phyloP scores from a whole-genome alignment of 2,797 vertebrate genomes.

The Pelodytes ibericus region DNA sequence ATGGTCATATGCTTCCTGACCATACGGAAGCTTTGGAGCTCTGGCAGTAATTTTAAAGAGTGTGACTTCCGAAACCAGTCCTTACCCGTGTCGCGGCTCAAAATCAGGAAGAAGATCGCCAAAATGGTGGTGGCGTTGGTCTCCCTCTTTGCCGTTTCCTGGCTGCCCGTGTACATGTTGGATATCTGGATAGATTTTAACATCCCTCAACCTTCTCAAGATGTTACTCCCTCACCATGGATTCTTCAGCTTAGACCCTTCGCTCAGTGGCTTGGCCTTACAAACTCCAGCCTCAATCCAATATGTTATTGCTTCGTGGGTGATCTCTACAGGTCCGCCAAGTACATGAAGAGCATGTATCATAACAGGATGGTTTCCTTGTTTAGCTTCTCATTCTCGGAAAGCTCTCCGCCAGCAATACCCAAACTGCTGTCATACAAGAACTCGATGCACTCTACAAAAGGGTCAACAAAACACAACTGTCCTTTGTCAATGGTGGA shows the following conservation, averaged over 20 bases:
- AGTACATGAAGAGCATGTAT: slow-evolving; percentile 84
- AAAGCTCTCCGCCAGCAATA: slow-evolving; percentile 64
- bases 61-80: slow-evolving; percentile 76
- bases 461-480: slow-evolving; percentile 59
- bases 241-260: slow-evolving; percentile 86
- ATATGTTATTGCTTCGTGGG: slow-evolving; percentile 93
- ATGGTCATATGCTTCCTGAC: slow-evolving; percentile 88
- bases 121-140: slow-evolving; percentile 91
- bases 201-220: slow-evolving; percentile 68
- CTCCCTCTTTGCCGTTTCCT: slow-evolving; percentile 83
- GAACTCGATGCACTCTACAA: slow-evolving; percentile 58
- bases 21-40: slow-evolving; percentile 78
- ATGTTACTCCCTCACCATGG: slow-evolving; percentile 78
- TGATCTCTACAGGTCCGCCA: slow-evolving; percentile 86
- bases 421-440: slow-evolving; percentile 74
- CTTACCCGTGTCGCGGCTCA: slow-evolving; percentile 81
- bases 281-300: slow-evolving; percentile 92
- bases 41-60: slow-evolving; percentile 69
- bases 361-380: slow-evolving; percentile 79
- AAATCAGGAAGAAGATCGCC: slow-evolving; percentile 86
- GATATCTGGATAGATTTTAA: slow-evolving; percentile 88
- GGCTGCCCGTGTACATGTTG: slow-evolving; percentile 85
- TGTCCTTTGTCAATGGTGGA: slow-evolving; percentile 56
- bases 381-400: slow-evolving; percentile 70
- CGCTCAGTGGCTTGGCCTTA: slow-evolving; percentile 90